A percentile compares a stretch with the other conserved stretches of the same genome.
phyloP scores from a whole-genome alignment of 1,140 invertebrate genomes.

The Whitmania pigra region DNA sequence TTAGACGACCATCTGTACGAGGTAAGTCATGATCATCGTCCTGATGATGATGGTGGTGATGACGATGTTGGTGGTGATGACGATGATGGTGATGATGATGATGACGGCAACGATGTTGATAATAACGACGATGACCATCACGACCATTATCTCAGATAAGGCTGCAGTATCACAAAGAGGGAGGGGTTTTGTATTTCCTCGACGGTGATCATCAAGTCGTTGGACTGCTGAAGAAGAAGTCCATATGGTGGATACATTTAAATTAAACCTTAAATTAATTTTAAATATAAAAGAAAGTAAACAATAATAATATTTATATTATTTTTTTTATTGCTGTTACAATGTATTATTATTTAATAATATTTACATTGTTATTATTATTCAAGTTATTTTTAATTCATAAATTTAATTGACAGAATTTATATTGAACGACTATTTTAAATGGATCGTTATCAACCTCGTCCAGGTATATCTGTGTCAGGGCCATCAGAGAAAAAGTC shows the following conservation, averaged over 20 bases:
- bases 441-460: not conserved
- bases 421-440: not conserved
- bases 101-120: not conserved
- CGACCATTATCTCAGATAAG: not conserved
- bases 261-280: not conserved
- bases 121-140: not conserved
- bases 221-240: not conserved
- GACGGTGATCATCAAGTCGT: not conserved
- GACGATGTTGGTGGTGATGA: not conserved
- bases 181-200: not conserved
- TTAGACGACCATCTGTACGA: not conserved
- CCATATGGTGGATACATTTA: not conserved
- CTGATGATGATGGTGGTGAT: not conserved
- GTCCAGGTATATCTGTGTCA: not conserved
- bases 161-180: not conserved
- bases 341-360: no score
- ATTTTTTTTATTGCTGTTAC: no score
- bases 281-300: no score
- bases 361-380: no score
- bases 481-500: not conserved
- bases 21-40: not conserved
- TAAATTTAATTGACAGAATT: not conserved
- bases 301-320: no score
- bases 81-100: not conserved
- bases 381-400: not conserved